Evolutionary conservation across 2,888 invertebrate species (phyloP).

Genomic region (Zaprionus bogoriensis): DNA sequence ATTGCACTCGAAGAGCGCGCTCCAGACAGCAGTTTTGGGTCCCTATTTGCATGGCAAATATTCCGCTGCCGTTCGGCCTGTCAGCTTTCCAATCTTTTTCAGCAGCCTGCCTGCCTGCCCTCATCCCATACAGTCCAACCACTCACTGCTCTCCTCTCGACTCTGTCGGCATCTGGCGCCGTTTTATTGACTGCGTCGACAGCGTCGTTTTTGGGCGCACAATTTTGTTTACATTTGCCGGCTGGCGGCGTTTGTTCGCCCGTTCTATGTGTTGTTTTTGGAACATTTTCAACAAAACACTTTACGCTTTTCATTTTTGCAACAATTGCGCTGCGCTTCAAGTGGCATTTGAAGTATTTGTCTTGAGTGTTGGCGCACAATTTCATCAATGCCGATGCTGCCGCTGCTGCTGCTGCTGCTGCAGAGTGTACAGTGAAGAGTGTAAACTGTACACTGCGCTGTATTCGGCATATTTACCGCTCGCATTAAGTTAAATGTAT

Average conservation of each 20-base stretch:
- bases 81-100: conserved; percentile 20
- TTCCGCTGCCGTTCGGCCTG: conserved; percentile 37
- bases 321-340: conserved; percentile 68
- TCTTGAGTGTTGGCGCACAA: conserved; percentile 48
- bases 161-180: conserved; percentile 53
- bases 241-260: background rate
- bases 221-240: conserved; percentile 57
- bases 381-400: conserved; percentile 33
- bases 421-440: background rate
- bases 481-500: conserved; percentile 43
- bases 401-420: background rate
- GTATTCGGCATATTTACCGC: conserved; percentile 29
- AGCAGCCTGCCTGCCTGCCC: background rate
- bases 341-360: conserved; percentile 60
- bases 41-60: conserved; percentile 71
- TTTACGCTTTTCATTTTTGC: conserved; percentile 66
- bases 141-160: background rate
- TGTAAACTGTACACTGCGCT: no score
- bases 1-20: conserved; percentile 63
- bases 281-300: conserved; percentile 78
- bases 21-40: conserved; percentile 24
- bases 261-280: conserved; percentile 65
- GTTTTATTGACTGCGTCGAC: conserved; percentile 63
- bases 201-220: conserved; percentile 42
- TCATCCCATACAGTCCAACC: background rate